These are phyloP conservation scores for Sinohyriopsis cumingii DNA, from an alignment of 2,888 invertebrate species.

Conservation along the genomic window DNA sequence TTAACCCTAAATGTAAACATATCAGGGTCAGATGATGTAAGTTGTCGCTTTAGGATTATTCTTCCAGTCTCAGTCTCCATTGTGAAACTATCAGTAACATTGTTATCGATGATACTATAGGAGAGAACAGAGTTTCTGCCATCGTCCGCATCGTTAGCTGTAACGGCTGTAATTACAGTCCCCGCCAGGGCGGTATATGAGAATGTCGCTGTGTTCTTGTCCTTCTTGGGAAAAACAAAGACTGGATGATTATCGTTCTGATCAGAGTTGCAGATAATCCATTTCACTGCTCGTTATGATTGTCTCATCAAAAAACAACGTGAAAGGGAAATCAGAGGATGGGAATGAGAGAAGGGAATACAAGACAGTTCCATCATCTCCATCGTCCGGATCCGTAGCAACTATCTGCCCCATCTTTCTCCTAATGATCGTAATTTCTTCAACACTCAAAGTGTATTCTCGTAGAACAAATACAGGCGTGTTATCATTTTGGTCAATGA, in stretches of 20 bases:
- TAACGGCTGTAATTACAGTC: slow-evolving; percentile 21
- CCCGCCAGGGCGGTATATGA: slow-evolving; percentile 28
- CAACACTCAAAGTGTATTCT: slow-evolving; percentile 80
- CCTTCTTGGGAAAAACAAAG: slow-evolving; percentile 41
- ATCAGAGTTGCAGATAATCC: slow-evolving; percentile 39
- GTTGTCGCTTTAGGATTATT: slow-evolving; percentile 19
- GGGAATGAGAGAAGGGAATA: slow-evolving; percentile 11
- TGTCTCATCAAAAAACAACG: slow-evolving; percentile 27
- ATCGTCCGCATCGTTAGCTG: slow-evolving; percentile 31
- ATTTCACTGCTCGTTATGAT: slow-evolving; percentile 27
- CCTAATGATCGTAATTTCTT: slow-evolving; percentile 60
- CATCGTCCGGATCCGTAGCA: slow-evolving; percentile 53
- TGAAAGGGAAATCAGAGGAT: slow-evolving; percentile 24
- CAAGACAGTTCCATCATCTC: slow-evolving; percentile 19
- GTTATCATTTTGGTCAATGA: slow-evolving; percentile 92
- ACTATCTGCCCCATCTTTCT: slow-evolving; percentile 61
- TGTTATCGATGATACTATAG: slow-evolving; percentile 24
- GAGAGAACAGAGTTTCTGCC: slow-evolving; percentile 26
- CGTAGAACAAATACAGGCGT: slow-evolving; percentile 94
- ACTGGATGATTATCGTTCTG: slow-evolving; percentile 45
- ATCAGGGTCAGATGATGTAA: slow-evolving; percentile 10
- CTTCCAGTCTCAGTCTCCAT: slow-evolving; percentile 25
- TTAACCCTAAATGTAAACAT: slow-evolving; percentile 13
- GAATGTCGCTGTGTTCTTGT: slow-evolving; percentile 42
- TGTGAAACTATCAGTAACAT: slow-evolving; percentile 20